phyloP scores from a whole-genome alignment of 2,797 vertebrate species.

The Zenarchopterus dispar region DNA sequence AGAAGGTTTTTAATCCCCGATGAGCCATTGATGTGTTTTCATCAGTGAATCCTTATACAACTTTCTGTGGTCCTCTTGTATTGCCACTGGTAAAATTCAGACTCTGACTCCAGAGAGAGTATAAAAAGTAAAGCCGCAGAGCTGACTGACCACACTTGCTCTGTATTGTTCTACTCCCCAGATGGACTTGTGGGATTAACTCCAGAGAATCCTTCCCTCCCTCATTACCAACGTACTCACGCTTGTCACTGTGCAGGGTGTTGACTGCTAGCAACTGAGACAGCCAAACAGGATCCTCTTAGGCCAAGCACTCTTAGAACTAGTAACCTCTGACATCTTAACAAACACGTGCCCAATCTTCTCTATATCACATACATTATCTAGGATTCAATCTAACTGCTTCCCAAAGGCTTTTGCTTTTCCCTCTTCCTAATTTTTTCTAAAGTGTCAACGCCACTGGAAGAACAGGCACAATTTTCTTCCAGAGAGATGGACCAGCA shows the following conservation, averaged over 20 bases:
- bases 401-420: neutral
- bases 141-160: slow-evolving; percentile 44
- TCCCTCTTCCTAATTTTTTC: too few relatives aligned
- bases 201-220: slow-evolving; percentile 76
- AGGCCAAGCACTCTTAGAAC: slow-evolving; percentile 20
- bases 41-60: slow-evolving; percentile 17
- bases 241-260: slow-evolving; percentile 31
- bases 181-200: slow-evolving; percentile 81
- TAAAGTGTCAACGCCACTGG: too few relatives aligned
- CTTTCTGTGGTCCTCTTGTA: slow-evolving; percentile 5
- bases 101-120: slow-evolving; percentile 25
- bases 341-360: slow-evolving; percentile 9
- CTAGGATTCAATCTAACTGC: neutral
- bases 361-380: neutral
- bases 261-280: slow-evolving; percentile 34
- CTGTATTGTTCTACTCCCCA: slow-evolving; percentile 67
- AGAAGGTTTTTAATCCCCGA: slow-evolving; percentile 14
- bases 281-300: slow-evolving; percentile 33
- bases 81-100: slow-evolving; percentile 4
- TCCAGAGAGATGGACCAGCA: too few relatives aligned
- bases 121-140: slow-evolving; percentile 54
- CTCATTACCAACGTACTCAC: slow-evolving; percentile 61
- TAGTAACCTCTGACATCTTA: slow-evolving; percentile 21
- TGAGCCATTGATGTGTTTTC: neutral
- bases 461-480: too few relatives aligned